Percentiles rank a stretch among this genome's conserved stretches.
phyloP scores from a whole-genome alignment of 92 coral and sea anemone genomes.

The Epizoanthus fatuus region DNA sequence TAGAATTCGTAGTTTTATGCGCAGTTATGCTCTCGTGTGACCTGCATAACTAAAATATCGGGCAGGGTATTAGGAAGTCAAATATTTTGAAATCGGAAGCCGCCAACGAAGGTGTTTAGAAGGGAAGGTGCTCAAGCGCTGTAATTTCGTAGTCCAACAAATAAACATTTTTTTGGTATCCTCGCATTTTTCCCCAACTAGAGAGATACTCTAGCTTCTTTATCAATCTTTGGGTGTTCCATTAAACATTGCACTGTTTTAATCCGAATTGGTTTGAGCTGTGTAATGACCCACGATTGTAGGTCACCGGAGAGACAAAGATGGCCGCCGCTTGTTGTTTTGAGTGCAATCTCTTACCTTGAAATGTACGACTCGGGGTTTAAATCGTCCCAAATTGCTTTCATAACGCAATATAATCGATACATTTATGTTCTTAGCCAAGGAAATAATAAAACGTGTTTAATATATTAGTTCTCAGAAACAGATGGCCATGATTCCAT shows the following conservation, averaged over 20 bases:
- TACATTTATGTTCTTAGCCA: background rate
- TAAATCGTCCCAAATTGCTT: background rate
- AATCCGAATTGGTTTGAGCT: constrained; percentile 35
- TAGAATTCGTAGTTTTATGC: background rate
- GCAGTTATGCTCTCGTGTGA: background rate
- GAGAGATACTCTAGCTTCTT: background rate
- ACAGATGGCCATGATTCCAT: constrained; percentile 26
- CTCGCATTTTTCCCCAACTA: background rate
- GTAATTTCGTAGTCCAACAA: background rate
- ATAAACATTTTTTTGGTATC: background rate
- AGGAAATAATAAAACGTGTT: background rate
- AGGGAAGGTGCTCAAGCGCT: background rate
- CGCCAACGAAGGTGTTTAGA: background rate
- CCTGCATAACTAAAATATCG: background rate
- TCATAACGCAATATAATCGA: constrained; percentile 1
- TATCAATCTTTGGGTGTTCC: constrained; percentile 10
- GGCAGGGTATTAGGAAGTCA: constrained; percentile 1
- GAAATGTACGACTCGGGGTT: too few relatives aligned
- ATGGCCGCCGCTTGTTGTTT: constrained; percentile 26
- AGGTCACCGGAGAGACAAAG: background rate
- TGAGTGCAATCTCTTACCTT: too few relatives aligned
- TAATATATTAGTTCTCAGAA: constrained; percentile 20
- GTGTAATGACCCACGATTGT: constrained; percentile 5
- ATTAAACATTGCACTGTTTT: background rate
- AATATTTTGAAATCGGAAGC: constrained; percentile 7